Evolutionary conservation across 2,113 vertebrate genomes (phyloP).

Genomic region (Vanacampus margaritifer): DNA sequence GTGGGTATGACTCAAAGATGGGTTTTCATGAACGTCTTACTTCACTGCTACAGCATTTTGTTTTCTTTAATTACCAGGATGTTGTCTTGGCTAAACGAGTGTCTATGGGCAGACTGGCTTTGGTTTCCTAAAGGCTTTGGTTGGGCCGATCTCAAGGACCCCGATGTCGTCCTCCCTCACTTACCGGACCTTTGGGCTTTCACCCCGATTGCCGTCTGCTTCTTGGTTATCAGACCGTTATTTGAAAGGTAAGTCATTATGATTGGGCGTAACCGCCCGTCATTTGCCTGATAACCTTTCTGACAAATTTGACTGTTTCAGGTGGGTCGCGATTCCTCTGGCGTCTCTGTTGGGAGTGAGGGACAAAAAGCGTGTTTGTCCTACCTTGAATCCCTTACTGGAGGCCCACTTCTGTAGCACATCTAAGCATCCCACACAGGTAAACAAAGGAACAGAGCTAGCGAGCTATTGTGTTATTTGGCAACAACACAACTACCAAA

Average conservation of each 20-base stretch:
- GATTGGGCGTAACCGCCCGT: no score
- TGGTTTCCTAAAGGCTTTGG: conserved; percentile 89
- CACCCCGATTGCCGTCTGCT: conserved; percentile 83
- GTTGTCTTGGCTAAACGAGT: conserved; percentile 77
- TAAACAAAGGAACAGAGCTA: conserved; percentile 41
- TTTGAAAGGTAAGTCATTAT: conserved; percentile 88
- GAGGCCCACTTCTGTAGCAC: conserved; percentile 78
- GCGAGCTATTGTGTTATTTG: background rate
- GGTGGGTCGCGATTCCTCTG: conserved; percentile 77
- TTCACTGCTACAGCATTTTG: conserved; percentile 11
- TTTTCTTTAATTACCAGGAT: conserved; percentile 65
- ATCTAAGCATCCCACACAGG: conserved; percentile 86
- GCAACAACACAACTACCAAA: background rate
- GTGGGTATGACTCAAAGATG: no score
- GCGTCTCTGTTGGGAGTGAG: conserved; percentile 81
- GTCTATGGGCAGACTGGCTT: conserved; percentile 89
- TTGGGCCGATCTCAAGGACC: conserved; percentile 85
- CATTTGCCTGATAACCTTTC: conserved; percentile 6
- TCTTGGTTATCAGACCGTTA: conserved; percentile 82
- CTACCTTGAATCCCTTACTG: conserved; percentile 75
- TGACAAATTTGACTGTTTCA: conserved; percentile 27
- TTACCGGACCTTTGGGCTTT: conserved; percentile 81
- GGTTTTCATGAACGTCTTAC: conserved; percentile 9
- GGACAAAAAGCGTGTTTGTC: conserved; percentile 78
- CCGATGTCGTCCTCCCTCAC: conserved; percentile 78